Base-by-base conservation (phyloP, 1,140 invertebrate genomes). In the Myzus persicae region DNA sequence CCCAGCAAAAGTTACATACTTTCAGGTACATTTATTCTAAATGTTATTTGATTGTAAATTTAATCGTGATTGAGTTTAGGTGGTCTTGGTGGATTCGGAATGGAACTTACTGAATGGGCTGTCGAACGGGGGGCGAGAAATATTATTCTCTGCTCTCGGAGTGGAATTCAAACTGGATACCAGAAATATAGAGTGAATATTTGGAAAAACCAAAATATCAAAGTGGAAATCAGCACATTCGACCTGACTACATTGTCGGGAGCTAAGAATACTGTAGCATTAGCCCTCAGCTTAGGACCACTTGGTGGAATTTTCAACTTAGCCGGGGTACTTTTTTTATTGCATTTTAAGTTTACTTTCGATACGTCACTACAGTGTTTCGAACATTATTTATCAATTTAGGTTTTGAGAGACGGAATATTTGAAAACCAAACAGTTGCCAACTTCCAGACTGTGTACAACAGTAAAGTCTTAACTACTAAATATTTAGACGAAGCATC, bases 61-160 rank as follows among this genome's bases (percentile, higher is more conserved):
- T 40, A 38, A 90, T 42, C n/a, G 11, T n/a, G 22, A 31, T 36
- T 97, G 94, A 97, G 97, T 95, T 96, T 97, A 93, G 94, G 94
- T 36, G 94, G 94, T 38, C 84, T 94, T 2, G 94, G 94, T 48
- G 94, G 94, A 81, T 94, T 94, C 2, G 94, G 94, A 36, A 26
- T 94, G 82, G 94, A 94, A 42, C 93, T 94, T 51, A 85, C 88
- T 1, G 94, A 94, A 26, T 94, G 94, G 94, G 85, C 85, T 31
- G 3, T 89, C 6, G 38, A 67, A 40, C 88, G 93, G 8, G 93
- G 93, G 24, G 93, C 93, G 3, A 89, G 40, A 31, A 91, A 94
- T 40, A 85, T 94, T 82, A 59, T 94, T 36, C 59, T 94, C 3
- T 93, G 94, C 48, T 94, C 94, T 24, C 44, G 94, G 26, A 94